phyloP scores from a whole-genome alignment of 2,888 invertebrate genomes.

The Macaria liturata region DNA sequence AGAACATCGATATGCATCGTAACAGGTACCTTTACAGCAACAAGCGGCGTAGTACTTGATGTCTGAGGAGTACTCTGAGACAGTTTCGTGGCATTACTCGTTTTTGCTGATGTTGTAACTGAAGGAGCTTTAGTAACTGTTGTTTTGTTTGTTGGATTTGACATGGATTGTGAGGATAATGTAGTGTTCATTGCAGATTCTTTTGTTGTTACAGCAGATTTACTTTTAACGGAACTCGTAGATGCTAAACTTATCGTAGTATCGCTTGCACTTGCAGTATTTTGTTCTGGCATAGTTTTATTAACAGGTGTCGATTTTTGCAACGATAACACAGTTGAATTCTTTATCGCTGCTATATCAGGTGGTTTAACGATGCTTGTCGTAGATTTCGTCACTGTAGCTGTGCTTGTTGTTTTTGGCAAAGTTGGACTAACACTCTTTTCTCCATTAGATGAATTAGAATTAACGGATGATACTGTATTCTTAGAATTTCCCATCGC shows the following conservation, averaged over 20 bases:
- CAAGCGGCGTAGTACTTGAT: neutral
- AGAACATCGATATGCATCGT: neutral
- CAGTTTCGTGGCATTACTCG: slow-evolving; percentile 1
- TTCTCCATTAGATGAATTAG: too few relatives aligned
- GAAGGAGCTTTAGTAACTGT: slow-evolving; percentile 2
- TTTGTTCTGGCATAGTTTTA: too few relatives aligned
- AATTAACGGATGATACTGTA: slow-evolving; percentile 1
- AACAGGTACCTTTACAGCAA: neutral
- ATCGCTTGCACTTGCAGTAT: too few relatives aligned
- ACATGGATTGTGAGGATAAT: neutral
- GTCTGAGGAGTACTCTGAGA: slow-evolving; percentile 3
- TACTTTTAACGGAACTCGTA: slow-evolving; percentile 6
- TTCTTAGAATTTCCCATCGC: slow-evolving; percentile 20
- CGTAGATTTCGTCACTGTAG: too few relatives aligned
- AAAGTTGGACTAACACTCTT: too few relatives aligned
- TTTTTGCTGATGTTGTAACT: slow-evolving; percentile 7
- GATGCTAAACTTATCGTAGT: too few relatives aligned
- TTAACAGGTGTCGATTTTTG: too few relatives aligned
- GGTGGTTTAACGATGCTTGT: too few relatives aligned
- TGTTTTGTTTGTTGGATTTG: slow-evolving; percentile 2
- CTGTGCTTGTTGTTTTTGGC: too few relatives aligned
- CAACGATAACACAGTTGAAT: too few relatives aligned
- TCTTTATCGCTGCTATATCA: too few relatives aligned
- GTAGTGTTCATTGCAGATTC: neutral
- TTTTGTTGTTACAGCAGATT: neutral